Base-by-base conservation (phyloP, 2,113 vertebrate genomes). In the Cephalopterus ornatus region DNA sequence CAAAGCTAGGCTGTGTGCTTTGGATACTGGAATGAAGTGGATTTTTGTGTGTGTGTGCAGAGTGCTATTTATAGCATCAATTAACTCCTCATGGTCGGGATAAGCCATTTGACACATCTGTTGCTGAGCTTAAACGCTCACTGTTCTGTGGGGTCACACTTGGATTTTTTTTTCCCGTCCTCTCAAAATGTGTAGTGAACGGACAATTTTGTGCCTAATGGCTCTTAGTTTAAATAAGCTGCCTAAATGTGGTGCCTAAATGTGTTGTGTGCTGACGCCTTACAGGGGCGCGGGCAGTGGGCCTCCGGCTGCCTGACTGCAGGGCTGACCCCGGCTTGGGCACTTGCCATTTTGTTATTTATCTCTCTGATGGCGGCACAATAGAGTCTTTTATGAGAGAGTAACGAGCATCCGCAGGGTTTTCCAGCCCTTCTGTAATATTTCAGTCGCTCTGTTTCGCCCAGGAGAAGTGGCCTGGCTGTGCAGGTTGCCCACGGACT, bases 1-100 rank as follows among this genome's bases (percentile, higher is more conserved):
- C 74, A 75, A 59, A 88, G 42, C 92, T 82, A 44, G 47, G 41
- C 71, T 41, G 14, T 82, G 33, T 53, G 67, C 63, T 86, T 82
- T 82, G 50, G 50, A 53, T 75, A 58, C 52, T 35, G 66, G 53
- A 90, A 94, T 83, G 90, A 92, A 90, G 62, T 86, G 76, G 53
- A 32, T 44, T 70, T 61, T 66, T 79, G 56, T 87, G 41, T 56
- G 18, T 28, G 44, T 66, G 70, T 82, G 50, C 56, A n/a, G 78
- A 66, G 53, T 83, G 20, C 95, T 97, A 97, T 97, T 97, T 97
- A 97, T 97, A 96, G 91, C 77, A 82, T 85, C 96, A 96, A 80
- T 97, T 97, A 97, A 97, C 91, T 97, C 79, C 90, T 97, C 76
- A 8, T 93, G 85, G 72, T 92, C 49, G 56, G 85, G 80, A 80